Base-by-base conservation (phyloP, 2,888 invertebrate species). In the Stenodera caucasica region DNA sequence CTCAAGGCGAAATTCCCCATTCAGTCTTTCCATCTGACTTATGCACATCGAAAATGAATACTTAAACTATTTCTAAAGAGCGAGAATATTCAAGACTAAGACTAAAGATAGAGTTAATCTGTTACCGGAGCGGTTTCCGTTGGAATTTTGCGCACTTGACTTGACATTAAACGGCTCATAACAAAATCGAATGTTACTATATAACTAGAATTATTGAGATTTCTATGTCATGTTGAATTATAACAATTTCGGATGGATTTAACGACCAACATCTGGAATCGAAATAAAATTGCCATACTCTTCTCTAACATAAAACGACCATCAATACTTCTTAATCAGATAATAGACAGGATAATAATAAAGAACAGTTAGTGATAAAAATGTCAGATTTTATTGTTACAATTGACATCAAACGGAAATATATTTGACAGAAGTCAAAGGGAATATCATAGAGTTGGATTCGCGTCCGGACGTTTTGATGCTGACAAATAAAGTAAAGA, bases 31-130 rank as follows among this genome's bases (percentile, higher is more conserved):
- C n/a, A 12, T 69, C 65, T 69, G 71, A 75, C 75, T 75, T 75
- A 75, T 75, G 74, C 73, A 74, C 72, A 73, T 76, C 72, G 65
- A 68, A 67, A 67, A 66, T 68, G 72, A 72, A 70, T 71, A 60
- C 57, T 63, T 63, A 60, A 72, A 72, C 70, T 67, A 70, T 66
- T 67, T 63, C 57, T 29, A 45, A 45, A 21, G 45, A 11, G 45
- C 45, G 45, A 2, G 45, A 45, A 45, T 15, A 18, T 45, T 12
- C 45, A 14, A 45, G 11, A n/a, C 45, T 2, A 45, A 32, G 1
- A 12, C n/a, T n/a, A n/a, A n/a, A 45, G 21, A 45, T 37, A 52
- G 63, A 56, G 60, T 55, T 67, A 67, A 67, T 67, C 67, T 65
- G 60, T 64, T 67, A 66, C 58, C 53, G 53, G 60, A 60, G 65